Percentiles rank a stretch among this genome's conserved stretches.
Conservation (phyloP, 2,797 vertebrate genomes). For the Caiman crocodilus region DNA sequence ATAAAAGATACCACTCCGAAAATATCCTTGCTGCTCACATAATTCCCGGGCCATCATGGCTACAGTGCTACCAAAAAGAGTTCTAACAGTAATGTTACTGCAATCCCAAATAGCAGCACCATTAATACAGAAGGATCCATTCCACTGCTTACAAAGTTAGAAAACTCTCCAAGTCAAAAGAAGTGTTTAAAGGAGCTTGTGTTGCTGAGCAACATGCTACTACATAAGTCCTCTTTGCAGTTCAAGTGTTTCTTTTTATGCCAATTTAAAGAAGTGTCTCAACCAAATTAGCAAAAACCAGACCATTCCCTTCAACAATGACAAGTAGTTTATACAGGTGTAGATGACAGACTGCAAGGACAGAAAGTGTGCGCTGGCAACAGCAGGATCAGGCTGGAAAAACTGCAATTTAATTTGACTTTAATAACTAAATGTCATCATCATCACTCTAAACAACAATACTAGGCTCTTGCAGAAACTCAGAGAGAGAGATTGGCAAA, state of each 20-base stretch:
- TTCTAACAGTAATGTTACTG: not conserved
- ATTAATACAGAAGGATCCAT: not conserved
- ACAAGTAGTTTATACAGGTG: conserved; percentile 42
- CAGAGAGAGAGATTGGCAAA: not conserved
- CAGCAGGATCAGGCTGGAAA: not conserved
- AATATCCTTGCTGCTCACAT: too few species aligned
- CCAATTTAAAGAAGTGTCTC: conserved; percentile 17
- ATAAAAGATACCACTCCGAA: too few species aligned
- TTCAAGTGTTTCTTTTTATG: conserved; percentile 15
- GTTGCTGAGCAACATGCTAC: conserved; percentile 38
- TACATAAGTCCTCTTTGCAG: not conserved
- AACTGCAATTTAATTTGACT: conserved; percentile 2
- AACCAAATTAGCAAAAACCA: not conserved
- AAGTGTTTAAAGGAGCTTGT: not conserved
- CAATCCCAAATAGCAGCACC: not conserved
- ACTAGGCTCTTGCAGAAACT: not conserved
- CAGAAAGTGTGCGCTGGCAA: not conserved
- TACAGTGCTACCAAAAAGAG: not conserved
- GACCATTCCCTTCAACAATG: not conserved
- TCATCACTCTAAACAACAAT: not conserved
- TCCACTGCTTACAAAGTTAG: not conserved
- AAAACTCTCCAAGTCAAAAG: not conserved
- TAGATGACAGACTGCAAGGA: not conserved
- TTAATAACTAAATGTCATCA: not conserved
- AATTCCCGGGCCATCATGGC: too few species aligned